Conservation (phyloP, 2,113 vertebrate species). For the Paraplagusia blochii region DNA sequence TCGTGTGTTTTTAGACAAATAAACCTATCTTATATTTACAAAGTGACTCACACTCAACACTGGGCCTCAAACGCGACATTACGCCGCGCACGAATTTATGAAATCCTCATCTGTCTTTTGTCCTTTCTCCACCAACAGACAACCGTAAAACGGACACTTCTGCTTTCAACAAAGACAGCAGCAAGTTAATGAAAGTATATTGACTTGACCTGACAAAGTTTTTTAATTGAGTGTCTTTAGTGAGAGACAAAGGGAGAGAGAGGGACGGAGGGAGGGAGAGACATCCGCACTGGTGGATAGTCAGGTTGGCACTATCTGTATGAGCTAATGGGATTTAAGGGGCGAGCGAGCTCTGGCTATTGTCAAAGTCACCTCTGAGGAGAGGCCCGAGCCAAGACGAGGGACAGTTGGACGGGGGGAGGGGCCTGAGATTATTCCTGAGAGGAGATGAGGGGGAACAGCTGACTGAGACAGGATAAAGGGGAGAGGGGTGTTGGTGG, state of each 20-base stretch:
- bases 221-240: too few relatives aligned
- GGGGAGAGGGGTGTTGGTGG: neutral
- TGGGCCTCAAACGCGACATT: neutral
- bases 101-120: neutral
- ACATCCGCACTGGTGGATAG: slow-evolving; percentile 21
- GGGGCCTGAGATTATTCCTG: slow-evolving; percentile 52
- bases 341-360: slow-evolving; percentile 63
- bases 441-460: slow-evolving; percentile 65
- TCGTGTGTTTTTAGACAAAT: neutral
- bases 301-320: slow-evolving; percentile 37
- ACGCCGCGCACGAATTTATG: too few relatives aligned
- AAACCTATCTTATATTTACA: neutral
- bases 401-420: slow-evolving; percentile 46
- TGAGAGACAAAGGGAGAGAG: neutral
- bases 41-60: neutral
- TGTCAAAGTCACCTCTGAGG: slow-evolving; percentile 77
- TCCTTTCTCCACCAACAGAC: too few relatives aligned
- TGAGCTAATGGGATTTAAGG: slow-evolving; percentile 61
- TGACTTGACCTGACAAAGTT: slow-evolving; percentile 8
- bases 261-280: slow-evolving; percentile 6
- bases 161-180: slow-evolving; percentile 12
- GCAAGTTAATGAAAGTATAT: slow-evolving; percentile 35
- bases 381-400: slow-evolving; percentile 62
- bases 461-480: slow-evolving; percentile 59
- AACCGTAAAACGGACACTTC: slow-evolving; percentile 5